Evolutionary conservation across 2,113 vertebrate genomes (phyloP), one percentile per base, ranked within the genome.

Genomic region (Rynchops niger): DNA sequence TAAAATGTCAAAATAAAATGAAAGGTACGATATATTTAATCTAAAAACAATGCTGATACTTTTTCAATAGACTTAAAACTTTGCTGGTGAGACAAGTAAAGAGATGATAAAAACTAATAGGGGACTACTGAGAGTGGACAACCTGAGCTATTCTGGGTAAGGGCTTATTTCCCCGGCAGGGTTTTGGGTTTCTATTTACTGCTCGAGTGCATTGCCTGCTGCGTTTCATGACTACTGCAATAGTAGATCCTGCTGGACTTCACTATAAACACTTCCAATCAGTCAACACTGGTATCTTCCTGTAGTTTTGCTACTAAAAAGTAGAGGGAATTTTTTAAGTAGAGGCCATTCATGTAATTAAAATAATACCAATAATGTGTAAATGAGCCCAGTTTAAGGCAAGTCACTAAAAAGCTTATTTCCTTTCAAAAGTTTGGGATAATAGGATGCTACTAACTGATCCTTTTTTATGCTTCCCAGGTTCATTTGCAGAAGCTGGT

Each of bases 311-410:
- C 58, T 91, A 47, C 85, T 90, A 93, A 90, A 92, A 87, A 93
- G 63, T 9, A 30, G 30, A 93, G 52, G 58, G 15, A 52, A 14
- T 67, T 95, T 95, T 95, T 72, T 7, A 82, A 82, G 47, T 13
- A 61, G 92, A 92, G 32, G 47, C 49, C 17, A 74, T 94, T 91
- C 8, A 50, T 80, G 40, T 93, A 96, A 96, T 97, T 97, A 96
- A 93, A 94, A 96, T 92, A 90, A 88, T 92, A 94, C 50, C 53
- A 85, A 94, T 78, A 91, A 92, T 95, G 95, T 90, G 38, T 59
- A 95, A 94, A 90, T 80, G 38, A 76, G 11, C 40, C 32, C 76
- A 67, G 42, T 94, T 95, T 90, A 95, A 82, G 42, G 42, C 26
- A 47, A 90, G 45, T 66, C 36, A 95, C 67, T 83, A 36, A 93